Conservation (phyloP, 2,888 invertebrate genomes). For the Empis livida region DNA sequence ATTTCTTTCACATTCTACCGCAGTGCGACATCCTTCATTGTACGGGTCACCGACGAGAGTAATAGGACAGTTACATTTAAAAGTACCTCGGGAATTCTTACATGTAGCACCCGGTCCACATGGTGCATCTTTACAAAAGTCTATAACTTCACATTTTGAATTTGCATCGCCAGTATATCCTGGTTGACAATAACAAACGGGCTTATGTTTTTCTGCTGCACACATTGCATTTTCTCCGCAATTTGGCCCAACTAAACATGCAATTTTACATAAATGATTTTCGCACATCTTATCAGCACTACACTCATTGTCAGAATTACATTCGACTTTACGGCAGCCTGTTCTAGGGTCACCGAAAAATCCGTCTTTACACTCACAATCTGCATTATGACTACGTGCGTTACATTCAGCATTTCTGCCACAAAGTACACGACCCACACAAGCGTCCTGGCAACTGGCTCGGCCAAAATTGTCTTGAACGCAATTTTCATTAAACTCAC, state of each 20-base stretch:
- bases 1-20: conserved; percentile 69
- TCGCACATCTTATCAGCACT: conserved; percentile 74
- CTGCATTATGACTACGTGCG: conserved; percentile 56
- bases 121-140: conserved; percentile 65
- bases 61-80: conserved; percentile 63
- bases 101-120: conserved; percentile 73
- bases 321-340: conserved; percentile 72
- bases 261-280: conserved; percentile 70
- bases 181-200: conserved; percentile 73
- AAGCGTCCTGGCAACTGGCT: conserved; percentile 63
- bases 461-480: conserved; percentile 52
- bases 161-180: conserved; percentile 72
- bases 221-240: conserved; percentile 79
- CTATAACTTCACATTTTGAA: conserved; percentile 55
- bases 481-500: conserved; percentile 61
- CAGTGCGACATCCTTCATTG: conserved; percentile 64
- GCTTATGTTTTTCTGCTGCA: conserved; percentile 67
- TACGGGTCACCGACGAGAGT: conserved; percentile 78
- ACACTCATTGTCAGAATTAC: conserved; percentile 56
- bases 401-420: conserved; percentile 73
- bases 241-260: conserved; percentile 68
- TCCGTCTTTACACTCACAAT: conserved; percentile 66
- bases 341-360: conserved; percentile 69
- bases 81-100: conserved; percentile 65
- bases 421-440: conserved; percentile 56